Percentiles rank a stretch among this genome's conserved stretches.
Conservation (phyloP, 2,797 vertebrate species). For the Siniperca obscura region DNA sequence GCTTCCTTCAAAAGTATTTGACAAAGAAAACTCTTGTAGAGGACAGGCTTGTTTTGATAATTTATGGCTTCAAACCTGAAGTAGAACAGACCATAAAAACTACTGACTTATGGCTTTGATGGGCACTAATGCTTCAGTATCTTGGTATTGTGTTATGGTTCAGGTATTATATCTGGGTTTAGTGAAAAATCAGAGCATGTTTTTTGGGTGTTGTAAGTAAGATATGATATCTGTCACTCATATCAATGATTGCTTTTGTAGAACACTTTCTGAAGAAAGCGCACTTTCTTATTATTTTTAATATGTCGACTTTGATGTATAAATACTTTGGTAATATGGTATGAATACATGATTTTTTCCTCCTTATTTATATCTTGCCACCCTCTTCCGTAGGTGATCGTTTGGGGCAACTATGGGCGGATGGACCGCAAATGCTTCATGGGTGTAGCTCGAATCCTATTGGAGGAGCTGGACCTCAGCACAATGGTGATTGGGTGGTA, state of each 20-base stretch:
- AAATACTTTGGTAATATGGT: background rate
- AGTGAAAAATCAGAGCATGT: no score
- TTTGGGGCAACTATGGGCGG: constrained; percentile 98
- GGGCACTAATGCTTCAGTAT: no score
- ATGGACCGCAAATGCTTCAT: constrained; percentile 99
- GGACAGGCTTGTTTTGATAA: no score
- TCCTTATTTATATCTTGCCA: background rate
- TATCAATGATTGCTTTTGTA: no score
- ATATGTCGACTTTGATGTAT: background rate
- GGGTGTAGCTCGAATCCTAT: constrained; percentile 96
- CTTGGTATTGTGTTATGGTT: no score
- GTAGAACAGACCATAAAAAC: no score
- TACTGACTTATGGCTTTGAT: no score
- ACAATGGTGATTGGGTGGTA: constrained; percentile 98
- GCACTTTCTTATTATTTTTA: background rate
- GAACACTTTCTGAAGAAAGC: background rate
- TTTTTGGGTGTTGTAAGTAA: background rate
- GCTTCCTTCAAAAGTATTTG: no score
- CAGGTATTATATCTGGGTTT: no score
- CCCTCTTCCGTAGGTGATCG: constrained; percentile 89
- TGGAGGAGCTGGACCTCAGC: constrained; percentile 99
- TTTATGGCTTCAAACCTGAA: no score
- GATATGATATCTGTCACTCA: background rate
- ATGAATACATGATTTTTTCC: background rate
- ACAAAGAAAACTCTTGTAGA: no score